Evolutionary conservation across 2,888 invertebrate species (phyloP).

Genomic region (Lumbricus terrestris): DNA sequence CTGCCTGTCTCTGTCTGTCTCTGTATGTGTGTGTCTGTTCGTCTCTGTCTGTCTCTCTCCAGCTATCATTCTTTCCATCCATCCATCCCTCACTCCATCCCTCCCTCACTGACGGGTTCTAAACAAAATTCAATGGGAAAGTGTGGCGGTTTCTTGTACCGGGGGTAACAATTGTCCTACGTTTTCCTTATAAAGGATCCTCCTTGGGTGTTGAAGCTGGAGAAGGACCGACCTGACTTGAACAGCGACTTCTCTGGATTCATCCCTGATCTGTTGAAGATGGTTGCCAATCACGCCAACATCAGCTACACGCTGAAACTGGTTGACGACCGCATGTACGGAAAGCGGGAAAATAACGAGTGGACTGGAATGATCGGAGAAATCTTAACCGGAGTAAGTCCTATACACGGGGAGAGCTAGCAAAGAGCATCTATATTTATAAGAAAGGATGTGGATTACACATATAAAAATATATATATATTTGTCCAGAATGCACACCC

Average conservation of each 20-base stretch:
- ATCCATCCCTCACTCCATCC: background rate
- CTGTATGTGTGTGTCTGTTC: too few species aligned
- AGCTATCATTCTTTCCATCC: too few species aligned
- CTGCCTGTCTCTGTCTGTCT: too few species aligned
- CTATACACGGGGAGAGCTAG: too few species aligned
- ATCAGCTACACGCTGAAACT: constrained; percentile 53
- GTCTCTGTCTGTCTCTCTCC: too few species aligned
- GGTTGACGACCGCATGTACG: constrained; percentile 53
- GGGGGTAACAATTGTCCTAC: too few species aligned
- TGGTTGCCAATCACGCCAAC: constrained; percentile 46
- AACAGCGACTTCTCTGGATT: constrained; percentile 53
- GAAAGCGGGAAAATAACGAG: constrained; percentile 42
- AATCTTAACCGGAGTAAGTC: constrained; percentile 49
- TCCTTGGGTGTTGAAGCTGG: background rate
- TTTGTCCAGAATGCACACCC: too few species aligned
- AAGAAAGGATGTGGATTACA: too few species aligned
- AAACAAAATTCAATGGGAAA: background rate
- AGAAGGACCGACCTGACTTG: background rate
- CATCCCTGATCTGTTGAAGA: constrained; percentile 51
- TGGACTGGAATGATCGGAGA: constrained; percentile 58
- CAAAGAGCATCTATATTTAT: too few species aligned
- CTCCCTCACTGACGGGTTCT: background rate
- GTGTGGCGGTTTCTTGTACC: background rate
- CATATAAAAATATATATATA: too few species aligned
- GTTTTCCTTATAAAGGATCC: background rate